Base-by-base conservation (phyloP, 2,888 invertebrate species). In the Tromatobia lineatoria region DNA sequence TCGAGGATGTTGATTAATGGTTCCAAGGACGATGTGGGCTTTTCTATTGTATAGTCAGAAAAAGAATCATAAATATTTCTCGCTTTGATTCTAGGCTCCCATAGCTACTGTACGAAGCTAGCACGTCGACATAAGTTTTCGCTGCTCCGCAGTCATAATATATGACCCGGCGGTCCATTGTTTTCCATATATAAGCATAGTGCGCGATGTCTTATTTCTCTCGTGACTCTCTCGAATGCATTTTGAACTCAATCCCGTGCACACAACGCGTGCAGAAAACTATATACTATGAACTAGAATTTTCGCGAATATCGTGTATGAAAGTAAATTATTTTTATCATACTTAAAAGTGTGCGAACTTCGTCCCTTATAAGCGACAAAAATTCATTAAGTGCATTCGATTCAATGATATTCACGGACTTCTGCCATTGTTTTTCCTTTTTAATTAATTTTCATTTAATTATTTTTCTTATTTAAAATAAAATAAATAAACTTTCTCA, bases 101-200 rank as follows among this genome's bases (percentile, higher is more conserved):
- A 13, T 57, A 42, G 61, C 73, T 67, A 70, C 52, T 45, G 69
- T 38, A 18, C 20, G 50, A 50, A 38, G 18, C 73, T 20, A 29
- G 42, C 20, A 66, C 64, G 75, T 66, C 75, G 34, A n/a, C 54
- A 66, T 64, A 45, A 42, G 45, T 76, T 73, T 80, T 67, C 66
- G 67, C 45, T 23, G 75, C 42, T 71, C 42, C 47, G 57, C 47
- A 59, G 52, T 61, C 50, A 76, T 71, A 69, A 83, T 83, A 54
- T 77, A 83, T 52, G 80, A 64, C 64, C 42, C 42, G 59, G 15
- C 23, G 47, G 61, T 59, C 71, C 83, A 83, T 83, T 83, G 83
- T 83, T 80, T 80, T 75, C 80, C 83, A 76, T 83, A 83, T 79
- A 76, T 67, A 64, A 57, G 38, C 54, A 50, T 38, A 69, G 29